Evolutionary conservation across 2,888 invertebrate species (phyloP), one percentile per base, ranked within the genome.

Genomic region (Pardosa pseudoannulata): DNA sequence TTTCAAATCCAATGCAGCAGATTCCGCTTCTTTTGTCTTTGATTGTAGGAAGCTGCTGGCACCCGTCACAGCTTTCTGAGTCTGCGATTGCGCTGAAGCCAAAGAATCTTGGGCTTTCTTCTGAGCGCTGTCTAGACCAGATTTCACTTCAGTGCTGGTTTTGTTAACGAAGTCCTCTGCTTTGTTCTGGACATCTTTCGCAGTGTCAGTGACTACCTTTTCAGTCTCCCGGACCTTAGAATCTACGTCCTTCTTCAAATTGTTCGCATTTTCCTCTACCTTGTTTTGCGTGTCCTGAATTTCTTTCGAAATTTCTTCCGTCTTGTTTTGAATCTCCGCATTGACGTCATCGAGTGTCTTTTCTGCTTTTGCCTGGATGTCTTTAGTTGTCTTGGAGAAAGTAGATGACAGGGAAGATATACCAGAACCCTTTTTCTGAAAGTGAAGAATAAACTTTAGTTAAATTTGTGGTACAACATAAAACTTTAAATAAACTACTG

Each of bases 341-440:
- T 65, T 79, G 16, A 56, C 83, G 32, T 79, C 78, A 6, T 72
- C 31, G 1, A 78, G 27, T 9, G 83, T 50, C 29, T 67, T 56
- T 23, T 85, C 83, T 7, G 68, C 73, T 41, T 85, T 79, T 1
- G 78, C 67, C 41, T 78, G 73, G 1, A 68, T 29, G 31, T 85
- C 83, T 23, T 85, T 85, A 6, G 83, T 62, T 13, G 83, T 32
- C 73, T 85, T 85, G n/a, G 67, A n/a, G 31, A 85, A 39, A 23
- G 75, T 73, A 11, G 83, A 78, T 27, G 78, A 78, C 16, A 85
- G 73, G 28, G 72, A 70, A 19, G 67, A 70, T 13, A 56, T 46
- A n/a, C 74, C 28, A 16, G 81, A 74, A n/a, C 80, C 73, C 28
- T 81, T 81, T 31, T 81, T 81, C 81, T 81, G 31, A n/a, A 75